Evolutionary conservation across 2,888 invertebrate species (phyloP), one percentile per base, ranked within the genome.

Genomic region (Ichneumon xanthorius): DNA sequence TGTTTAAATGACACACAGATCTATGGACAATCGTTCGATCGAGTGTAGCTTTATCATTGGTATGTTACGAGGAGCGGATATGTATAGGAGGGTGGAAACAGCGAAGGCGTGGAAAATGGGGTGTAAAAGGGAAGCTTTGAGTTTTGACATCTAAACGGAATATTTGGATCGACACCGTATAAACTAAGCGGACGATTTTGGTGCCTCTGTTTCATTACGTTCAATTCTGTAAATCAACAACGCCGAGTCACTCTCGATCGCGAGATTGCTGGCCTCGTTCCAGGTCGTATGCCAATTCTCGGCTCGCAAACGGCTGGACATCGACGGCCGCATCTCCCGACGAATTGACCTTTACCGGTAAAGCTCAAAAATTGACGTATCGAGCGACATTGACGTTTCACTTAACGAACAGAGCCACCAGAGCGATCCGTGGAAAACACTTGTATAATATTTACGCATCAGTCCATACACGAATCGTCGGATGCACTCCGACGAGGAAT

Each of bases 11-110:
- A 65, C 90, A 90, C 90, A 92, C 90, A 90, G 90, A 82, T 92
- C 89, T 89, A 92, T 87, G 88, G 89, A 89, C 87, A 88, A 88
- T 89, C 87, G 88, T 90, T 87, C 78, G 84, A 85, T 80, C 87
- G 88, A 87, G 89, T 88, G 87, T 88, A 87, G 85, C 65, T 79
- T 86, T 75, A 80, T 78, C 76, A 77, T 72, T 71, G 55, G 72
- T 79, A 78, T 84, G 80, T 86, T 82, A 85, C 78, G 77, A 79
- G 72, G 67, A 48, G 58, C 55, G 79, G 72, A 65, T 53, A 33
- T 82, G 67, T 81, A 50, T 61, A 48, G 65, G 79, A 82, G 72
- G 83, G 79, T 50, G 73, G 72, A 45, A 61, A 78, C 45, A 82
- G 82, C 80, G 76, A 72, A 53, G 80, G 55, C n/a, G 55, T 71